Conservation (phyloP, 2,113 vertebrate species). For the Petrocephalus zakoni region DNA sequence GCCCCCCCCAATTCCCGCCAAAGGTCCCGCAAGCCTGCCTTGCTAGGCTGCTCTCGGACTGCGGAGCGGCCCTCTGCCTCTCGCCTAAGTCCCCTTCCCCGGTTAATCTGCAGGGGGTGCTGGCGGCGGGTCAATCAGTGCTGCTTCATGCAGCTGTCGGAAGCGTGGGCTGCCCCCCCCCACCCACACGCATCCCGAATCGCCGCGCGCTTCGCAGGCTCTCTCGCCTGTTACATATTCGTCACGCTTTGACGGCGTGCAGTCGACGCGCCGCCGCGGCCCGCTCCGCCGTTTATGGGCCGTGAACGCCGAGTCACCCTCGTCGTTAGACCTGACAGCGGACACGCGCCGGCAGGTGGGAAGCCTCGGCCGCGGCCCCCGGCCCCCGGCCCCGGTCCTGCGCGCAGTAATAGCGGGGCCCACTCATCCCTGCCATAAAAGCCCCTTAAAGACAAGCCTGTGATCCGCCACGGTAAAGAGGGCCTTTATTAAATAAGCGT, state of each 20-base stretch:
- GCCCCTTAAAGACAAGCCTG: background rate
- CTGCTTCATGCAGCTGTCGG: background rate
- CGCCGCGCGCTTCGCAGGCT: background rate
- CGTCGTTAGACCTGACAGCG: conserved; percentile 14
- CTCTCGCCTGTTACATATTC: background rate
- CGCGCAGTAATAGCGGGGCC: background rate
- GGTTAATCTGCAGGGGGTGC: background rate
- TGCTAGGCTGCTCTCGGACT: background rate
- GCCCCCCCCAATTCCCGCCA: background rate
- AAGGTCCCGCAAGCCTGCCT: background rate
- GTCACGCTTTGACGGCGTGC: background rate
- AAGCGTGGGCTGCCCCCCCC: too few species aligned
- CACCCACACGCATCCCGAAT: background rate
- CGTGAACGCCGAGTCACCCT: background rate
- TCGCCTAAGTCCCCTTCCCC: background rate
- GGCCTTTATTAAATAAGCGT: background rate
- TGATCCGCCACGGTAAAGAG: background rate
- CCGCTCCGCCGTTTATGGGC: background rate
- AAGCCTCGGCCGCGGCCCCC: background rate
- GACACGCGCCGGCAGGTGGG: conserved; percentile 7
- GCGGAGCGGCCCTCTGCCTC: background rate
- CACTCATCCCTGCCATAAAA: conserved; percentile 3
- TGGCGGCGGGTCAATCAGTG: background rate
- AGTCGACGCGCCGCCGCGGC: too few species aligned
- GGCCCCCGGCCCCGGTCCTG: background rate